Percentiles rank a stretch among this genome's conserved stretches.
phyloP scores from a whole-genome alignment of 2,888 invertebrate genomes.

The Clunio marinus region DNA sequence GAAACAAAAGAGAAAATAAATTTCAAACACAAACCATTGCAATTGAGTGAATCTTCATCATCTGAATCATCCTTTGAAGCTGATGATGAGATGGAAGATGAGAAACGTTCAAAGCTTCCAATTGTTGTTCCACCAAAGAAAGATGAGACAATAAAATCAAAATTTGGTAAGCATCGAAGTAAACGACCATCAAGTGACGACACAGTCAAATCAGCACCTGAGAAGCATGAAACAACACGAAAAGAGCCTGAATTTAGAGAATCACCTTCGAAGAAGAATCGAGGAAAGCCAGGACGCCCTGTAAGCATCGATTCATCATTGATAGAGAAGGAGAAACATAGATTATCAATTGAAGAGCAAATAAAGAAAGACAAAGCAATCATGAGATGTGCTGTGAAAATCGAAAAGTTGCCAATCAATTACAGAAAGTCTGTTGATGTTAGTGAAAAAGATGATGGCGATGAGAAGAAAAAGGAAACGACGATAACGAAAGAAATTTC shows the following conservation, averaged over 20 bases:
- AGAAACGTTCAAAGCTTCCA: slow-evolving; percentile 46
- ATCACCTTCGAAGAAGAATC: neutral
- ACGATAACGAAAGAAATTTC: neutral
- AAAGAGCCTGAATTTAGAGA: neutral
- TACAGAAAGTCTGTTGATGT: too few relatives aligned
- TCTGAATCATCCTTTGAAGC: slow-evolving; percentile 64
- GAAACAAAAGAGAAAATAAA: slow-evolving; percentile 40
- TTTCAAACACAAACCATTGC: slow-evolving; percentile 43
- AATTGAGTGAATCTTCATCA: slow-evolving; percentile 54
- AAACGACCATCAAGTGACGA: neutral
- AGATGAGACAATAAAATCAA: slow-evolving; percentile 41
- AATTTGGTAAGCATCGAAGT: slow-evolving; percentile 40
- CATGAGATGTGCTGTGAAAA: slow-evolving; percentile 32
- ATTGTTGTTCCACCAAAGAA: slow-evolving; percentile 43
- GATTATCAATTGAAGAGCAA: slow-evolving; percentile 27
- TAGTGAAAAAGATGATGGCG: too few relatives aligned
- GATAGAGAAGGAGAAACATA: slow-evolving; percentile 11
- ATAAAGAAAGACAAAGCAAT: slow-evolving; percentile 27
- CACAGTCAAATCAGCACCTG: neutral
- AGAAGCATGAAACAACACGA: neutral
- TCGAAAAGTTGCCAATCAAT: slow-evolving; percentile 37
- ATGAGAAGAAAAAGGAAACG: too few relatives aligned
- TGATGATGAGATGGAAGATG: slow-evolving; percentile 61
- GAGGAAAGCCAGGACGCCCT: neutral
- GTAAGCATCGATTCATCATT: slow-evolving; percentile 7